Percentiles rank a stretch among this genome's conserved stretches.
Conservation (phyloP, 2,113 vertebrate species). For the Parus major region DNA sequence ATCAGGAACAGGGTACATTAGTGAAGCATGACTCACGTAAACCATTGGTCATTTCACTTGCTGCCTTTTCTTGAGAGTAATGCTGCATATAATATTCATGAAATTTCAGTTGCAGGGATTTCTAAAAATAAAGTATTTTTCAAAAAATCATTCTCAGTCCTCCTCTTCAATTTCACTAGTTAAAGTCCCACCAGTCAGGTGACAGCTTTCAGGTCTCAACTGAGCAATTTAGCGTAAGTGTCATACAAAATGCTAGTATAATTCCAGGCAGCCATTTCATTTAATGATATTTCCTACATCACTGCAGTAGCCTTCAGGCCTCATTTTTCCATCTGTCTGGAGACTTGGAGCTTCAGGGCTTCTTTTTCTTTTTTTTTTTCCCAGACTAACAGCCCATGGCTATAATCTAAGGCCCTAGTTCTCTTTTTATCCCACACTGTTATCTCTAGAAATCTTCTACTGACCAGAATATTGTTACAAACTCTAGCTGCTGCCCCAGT, state of each 20-base stretch:
- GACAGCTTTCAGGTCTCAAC: neutral
- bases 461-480: neutral
- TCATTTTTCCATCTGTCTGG: neutral
- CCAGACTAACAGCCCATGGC: neutral
- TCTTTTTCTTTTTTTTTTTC: neutral
- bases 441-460: neutral
- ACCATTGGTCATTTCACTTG: neutral
- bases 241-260: neutral
- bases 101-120: neutral
- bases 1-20: neutral
- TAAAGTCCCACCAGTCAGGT: neutral
- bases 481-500: neutral
- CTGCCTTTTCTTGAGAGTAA: neutral
- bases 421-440: neutral
- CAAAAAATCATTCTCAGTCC: neutral
- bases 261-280: neutral
- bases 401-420: neutral
- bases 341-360: neutral
- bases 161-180: neutral
- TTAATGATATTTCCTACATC: neutral
- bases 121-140: slow-evolving; percentile 22
- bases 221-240: neutral
- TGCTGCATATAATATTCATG: neutral
- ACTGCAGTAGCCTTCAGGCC: neutral
- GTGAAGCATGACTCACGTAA: neutral